These are phyloP conservation scores for Columba janthina DNA, from an alignment of 2,113 vertebrate genomes.

Conservation along the genomic window DNA sequence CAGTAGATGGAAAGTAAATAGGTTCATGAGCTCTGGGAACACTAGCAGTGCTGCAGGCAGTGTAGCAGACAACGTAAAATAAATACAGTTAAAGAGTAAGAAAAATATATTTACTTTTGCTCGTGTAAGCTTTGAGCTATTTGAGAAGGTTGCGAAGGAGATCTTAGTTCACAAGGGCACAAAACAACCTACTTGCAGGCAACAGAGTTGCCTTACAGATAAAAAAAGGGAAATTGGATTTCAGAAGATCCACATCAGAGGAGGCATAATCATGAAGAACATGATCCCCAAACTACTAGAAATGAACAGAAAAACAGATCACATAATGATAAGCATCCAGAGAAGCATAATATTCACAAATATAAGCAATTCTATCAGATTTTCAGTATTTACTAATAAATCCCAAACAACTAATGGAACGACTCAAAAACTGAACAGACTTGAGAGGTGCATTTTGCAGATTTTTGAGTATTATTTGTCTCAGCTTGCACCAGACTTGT, in stretches of 20 bases:
- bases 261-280: neutral
- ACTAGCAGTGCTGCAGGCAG: constrained; percentile 27
- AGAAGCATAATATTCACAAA: neutral
- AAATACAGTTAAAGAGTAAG: constrained; percentile 48
- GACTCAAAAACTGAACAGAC: neutral
- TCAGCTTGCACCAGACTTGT: neutral
- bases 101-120: constrained; percentile 46
- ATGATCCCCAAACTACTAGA: neutral
- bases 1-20: constrained; percentile 56
- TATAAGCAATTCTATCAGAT: neutral
- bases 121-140: constrained; percentile 29
- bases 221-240: neutral
- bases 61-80: constrained; percentile 22
- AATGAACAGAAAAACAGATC: neutral
- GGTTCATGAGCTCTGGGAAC: constrained; percentile 54
- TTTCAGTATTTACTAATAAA: neutral
- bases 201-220: neutral
- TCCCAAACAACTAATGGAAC: neutral
- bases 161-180: neutral
- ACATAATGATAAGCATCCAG: neutral
- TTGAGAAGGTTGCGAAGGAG: neutral
- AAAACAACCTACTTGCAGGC: neutral
- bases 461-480: neutral
- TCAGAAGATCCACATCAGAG: neutral
- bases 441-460: neutral